Evolutionary conservation across 2,113 vertebrate species (phyloP).

Genomic region (Vidua chalybeata): DNA sequence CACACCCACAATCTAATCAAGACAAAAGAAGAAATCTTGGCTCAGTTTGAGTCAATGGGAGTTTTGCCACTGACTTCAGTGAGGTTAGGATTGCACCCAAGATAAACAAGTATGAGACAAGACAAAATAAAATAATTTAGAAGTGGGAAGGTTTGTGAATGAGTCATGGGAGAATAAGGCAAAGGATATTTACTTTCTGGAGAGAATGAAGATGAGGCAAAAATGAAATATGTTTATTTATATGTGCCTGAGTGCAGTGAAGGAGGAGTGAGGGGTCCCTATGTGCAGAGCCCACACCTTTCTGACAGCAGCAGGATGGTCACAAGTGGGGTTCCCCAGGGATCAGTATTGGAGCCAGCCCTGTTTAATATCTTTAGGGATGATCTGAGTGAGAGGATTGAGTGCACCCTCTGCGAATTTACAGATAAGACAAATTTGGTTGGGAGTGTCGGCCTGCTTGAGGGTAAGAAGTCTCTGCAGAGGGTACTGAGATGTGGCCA

Average conservation of each 20-base stretch:
- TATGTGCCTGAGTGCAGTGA: not conserved
- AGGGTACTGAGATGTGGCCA: not conserved
- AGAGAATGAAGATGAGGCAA: not conserved
- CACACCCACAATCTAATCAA: slow-evolving; percentile 55
- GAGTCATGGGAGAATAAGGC: slow-evolving; percentile 36
- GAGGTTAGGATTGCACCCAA: slow-evolving; percentile 47
- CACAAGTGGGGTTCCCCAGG: accelerated
- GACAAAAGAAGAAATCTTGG: slow-evolving; percentile 53
- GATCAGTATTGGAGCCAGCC: not conserved
- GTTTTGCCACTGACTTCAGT: slow-evolving; percentile 53
- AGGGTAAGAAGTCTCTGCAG: not conserved
- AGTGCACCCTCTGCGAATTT: not conserved
- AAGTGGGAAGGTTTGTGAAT: slow-evolving; percentile 28
- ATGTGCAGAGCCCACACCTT: accelerated
- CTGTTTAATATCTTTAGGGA: not conserved
- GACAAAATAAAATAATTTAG: slow-evolving; percentile 54
- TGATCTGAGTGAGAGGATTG: not conserved
- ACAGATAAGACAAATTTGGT: not conserved
- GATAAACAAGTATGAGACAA: slow-evolving; percentile 57
- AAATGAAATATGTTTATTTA: not conserved
- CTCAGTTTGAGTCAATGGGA: slow-evolving; percentile 21
- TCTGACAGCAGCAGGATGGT: not conserved
- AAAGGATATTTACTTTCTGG: not conserved
- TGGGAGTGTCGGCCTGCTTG: not conserved
- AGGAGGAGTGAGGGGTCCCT: not conserved